Conservation (phyloP, 2,113 vertebrate genomes). For the Xiphophorus hellerii region DNA sequence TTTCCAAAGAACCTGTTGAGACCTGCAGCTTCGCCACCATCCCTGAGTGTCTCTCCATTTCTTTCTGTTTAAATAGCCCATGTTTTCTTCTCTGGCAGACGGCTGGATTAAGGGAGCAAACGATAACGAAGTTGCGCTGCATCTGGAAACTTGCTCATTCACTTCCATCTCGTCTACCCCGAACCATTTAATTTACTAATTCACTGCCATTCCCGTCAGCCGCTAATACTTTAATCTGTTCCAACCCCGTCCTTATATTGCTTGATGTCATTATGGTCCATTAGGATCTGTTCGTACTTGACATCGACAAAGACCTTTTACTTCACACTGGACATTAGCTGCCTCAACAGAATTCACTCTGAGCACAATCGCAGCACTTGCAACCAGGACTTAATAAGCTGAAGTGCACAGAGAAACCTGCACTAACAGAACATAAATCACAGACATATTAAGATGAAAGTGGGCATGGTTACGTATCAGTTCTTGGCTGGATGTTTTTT, state of each 20-base stretch:
- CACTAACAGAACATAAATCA: background rate
- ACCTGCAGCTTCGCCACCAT: conserved; percentile 17
- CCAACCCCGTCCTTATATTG: background rate
- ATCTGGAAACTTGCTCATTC: background rate
- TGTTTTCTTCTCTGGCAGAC: conserved; percentile 25
- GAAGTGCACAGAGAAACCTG: no score
- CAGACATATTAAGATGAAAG: background rate
- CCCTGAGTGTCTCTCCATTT: conserved; percentile 1
- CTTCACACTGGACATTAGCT: background rate
- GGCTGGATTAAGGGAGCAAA: conserved; percentile 28
- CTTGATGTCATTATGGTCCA: conserved; percentile 20
- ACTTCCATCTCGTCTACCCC: background rate
- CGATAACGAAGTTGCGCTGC: background rate
- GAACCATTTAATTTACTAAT: background rate
- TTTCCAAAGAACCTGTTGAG: conserved; percentile 34
- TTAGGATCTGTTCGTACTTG: conserved; percentile 37
- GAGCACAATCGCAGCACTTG: conserved; percentile 19
- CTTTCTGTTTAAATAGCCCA: background rate
- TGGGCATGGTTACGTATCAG: no score
- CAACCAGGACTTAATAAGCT: no score
- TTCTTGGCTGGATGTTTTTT: background rate
- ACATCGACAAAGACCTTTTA: conserved; percentile 19
- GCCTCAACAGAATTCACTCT: conserved; percentile 16
- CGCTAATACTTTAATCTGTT: conserved; percentile 43
- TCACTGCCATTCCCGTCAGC: conserved; percentile 9